A percentile compares a stretch with the other conserved stretches of the same genome.
Evolutionary conservation across 1,140 invertebrate genomes (phyloP).

Genomic region (Melipona quadrifasciata): DNA sequence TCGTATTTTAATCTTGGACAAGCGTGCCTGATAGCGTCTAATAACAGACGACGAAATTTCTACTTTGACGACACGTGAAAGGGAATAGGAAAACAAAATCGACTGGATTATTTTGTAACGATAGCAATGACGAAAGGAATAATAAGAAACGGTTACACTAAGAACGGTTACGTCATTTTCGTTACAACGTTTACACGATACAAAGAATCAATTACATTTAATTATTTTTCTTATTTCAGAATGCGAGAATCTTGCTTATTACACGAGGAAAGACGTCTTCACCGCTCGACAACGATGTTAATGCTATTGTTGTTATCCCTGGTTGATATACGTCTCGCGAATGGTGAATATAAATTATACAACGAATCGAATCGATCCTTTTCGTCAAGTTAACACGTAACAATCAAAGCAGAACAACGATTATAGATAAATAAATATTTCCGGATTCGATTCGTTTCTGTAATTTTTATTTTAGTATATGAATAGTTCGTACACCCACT

Average conservation of each 20-base stretch:
- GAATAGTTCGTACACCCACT: too few relatives aligned
- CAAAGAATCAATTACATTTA: neutral
- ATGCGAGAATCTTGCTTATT: constrained; percentile 73
- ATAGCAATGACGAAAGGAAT: neutral
- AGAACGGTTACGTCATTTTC: too few relatives aligned
- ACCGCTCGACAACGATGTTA: constrained; percentile 69
- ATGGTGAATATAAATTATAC: constrained; percentile 74
- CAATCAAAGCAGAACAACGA: neutral
- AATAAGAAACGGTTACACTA: neutral
- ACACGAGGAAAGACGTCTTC: constrained; percentile 72
- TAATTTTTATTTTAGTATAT: too few relatives aligned
- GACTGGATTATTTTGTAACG: neutral
- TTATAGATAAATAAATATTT: too few relatives aligned
- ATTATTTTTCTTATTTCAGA: constrained; percentile 67
- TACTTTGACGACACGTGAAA: neutral
- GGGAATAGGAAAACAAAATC: neutral
- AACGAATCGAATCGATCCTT: neutral
- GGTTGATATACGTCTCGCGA: constrained; percentile 71
- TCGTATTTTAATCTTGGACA: neutral
- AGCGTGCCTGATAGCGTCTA: too few relatives aligned
- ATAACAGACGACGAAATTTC: neutral
- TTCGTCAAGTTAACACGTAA: neutral
- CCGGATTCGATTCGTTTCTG: too few relatives aligned
- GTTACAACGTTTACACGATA: neutral
- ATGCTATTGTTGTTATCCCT: constrained; percentile 68